Conservation (phyloP, 2,113 vertebrate genomes). For the Mus pahari region DNA sequence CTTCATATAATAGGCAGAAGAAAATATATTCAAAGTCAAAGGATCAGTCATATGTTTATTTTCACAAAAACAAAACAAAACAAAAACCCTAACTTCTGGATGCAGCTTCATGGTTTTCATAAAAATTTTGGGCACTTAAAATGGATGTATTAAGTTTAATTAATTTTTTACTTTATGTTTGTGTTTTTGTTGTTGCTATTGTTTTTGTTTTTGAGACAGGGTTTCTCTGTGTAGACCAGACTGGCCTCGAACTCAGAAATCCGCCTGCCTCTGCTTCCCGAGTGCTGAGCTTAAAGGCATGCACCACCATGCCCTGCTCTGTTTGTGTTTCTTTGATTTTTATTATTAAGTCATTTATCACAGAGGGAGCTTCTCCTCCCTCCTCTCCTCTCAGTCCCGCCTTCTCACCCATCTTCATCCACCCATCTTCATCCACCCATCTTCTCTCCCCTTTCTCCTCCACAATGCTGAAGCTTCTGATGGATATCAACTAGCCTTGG, state of each 20-base stretch:
- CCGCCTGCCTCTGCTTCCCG: no score
- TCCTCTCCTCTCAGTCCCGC: not conserved
- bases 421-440: accelerated
- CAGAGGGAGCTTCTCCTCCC: not conserved
- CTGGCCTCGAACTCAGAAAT: no score
- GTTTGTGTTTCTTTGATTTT: not conserved
- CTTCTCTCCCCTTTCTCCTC: not conserved
- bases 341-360: not conserved
- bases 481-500: not conserved
- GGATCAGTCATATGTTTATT: not conserved
- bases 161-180: not conserved
- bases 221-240: no score
- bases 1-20: not conserved
- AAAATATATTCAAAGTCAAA: not conserved
- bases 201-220: no score
- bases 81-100: not conserved
- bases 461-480: not conserved
- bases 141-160: not conserved
- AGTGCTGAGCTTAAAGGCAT: no score
- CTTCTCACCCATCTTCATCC: not conserved
- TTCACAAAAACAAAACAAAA: not conserved
- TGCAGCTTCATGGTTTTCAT: not conserved
- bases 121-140: not conserved
- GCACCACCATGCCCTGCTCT: no score
- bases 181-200: no score